These are phyloP conservation scores for Turnix velox DNA, from an alignment of 2,113 vertebrate species.

Conservation along the genomic window DNA sequence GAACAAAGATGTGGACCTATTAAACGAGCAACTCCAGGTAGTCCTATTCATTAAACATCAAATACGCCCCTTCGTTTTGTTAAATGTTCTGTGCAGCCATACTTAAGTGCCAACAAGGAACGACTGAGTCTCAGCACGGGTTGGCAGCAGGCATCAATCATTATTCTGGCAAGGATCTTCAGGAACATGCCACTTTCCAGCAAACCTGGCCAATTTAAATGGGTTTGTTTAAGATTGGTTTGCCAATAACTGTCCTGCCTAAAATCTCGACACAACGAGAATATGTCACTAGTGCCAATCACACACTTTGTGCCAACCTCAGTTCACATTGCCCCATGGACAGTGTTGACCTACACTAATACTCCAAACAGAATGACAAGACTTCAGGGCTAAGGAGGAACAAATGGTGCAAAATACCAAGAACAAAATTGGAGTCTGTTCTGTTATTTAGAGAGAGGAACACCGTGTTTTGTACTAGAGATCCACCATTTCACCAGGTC, in stretches of 20 bases:
- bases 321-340: neutral
- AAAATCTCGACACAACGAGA: conserved; percentile 15
- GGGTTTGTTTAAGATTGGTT: neutral
- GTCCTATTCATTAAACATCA: neutral
- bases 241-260: conserved; percentile 8
- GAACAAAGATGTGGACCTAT: neutral
- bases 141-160: conserved; percentile 44
- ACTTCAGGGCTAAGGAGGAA: neutral
- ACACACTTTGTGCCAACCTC: neutral
- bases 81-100: neutral
- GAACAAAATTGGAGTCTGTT: neutral
- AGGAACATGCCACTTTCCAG: neutral
- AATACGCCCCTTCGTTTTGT: neutral
- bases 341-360: neutral
- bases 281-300: neutral
- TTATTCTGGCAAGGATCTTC: neutral
- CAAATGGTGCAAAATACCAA: neutral
- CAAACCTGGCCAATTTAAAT: neutral
- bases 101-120: conserved; percentile 1
- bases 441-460: neutral
- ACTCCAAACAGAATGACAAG: neutral
- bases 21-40: neutral
- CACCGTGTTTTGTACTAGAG: neutral
- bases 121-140: neutral
- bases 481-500: neutral